These are phyloP conservation scores for Cheilosia grossa DNA, from an alignment of 2,888 invertebrate genomes.

Conservation along the genomic window DNA sequence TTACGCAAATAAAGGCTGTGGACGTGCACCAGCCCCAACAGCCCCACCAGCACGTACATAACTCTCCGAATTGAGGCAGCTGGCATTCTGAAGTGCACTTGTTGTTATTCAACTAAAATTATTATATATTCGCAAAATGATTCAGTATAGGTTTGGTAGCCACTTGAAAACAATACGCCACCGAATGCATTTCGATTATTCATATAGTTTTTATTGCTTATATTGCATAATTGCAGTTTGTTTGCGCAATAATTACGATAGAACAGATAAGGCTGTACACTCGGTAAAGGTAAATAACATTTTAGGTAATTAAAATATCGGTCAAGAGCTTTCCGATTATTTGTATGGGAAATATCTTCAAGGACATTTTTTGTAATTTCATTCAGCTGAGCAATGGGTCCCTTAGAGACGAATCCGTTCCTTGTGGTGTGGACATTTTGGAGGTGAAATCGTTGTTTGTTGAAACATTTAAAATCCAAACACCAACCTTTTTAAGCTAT, in stretches of 20 bases:
- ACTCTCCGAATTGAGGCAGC: conserved; percentile 38
- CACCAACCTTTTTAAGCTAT: too few species aligned
- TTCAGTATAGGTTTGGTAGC: conserved; percentile 27
- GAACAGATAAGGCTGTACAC: conserved; percentile 1
- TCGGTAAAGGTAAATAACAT: not conserved
- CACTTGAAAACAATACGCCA: conserved; percentile 48
- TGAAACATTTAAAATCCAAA: too few species aligned
- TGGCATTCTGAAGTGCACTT: conserved; percentile 53
- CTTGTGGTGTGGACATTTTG: too few species aligned
- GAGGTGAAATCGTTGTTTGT: too few species aligned
- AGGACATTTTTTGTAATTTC: too few species aligned
- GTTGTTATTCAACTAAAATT: conserved; percentile 53
- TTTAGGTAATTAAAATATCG: not conserved
- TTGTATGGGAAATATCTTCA: too few species aligned
- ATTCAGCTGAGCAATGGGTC: too few species aligned
- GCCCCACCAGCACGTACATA: conserved; percentile 39
- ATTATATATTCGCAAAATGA: conserved; percentile 6
- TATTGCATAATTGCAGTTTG: conserved; percentile 45
- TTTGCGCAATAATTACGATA: conserved; percentile 22
- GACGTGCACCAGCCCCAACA: conserved; percentile 42
- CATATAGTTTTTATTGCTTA: conserved; percentile 53
- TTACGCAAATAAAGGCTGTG: conserved; percentile 72
- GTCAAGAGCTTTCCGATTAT: not conserved
- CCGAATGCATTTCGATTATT: conserved; percentile 51
- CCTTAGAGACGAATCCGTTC: too few species aligned